These are phyloP conservation scores for Pyrochroa serraticornis DNA, from an alignment of 2,888 invertebrate genomes.

Conservation along the genomic window DNA sequence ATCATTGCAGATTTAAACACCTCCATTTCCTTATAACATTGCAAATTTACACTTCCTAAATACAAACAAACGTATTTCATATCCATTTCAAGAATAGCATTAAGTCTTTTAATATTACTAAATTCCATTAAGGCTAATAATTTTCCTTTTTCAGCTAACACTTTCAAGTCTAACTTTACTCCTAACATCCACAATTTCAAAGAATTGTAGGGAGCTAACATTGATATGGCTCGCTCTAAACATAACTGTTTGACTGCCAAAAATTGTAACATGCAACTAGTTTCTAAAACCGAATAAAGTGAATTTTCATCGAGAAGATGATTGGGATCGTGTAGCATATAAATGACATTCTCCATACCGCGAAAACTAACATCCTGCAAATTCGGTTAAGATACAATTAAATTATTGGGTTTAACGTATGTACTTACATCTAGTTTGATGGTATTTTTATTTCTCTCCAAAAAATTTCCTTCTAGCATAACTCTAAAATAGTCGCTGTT, in stretches of 20 bases:
- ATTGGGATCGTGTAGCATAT: slow-evolving; percentile 44
- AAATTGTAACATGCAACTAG: slow-evolving; percentile 57
- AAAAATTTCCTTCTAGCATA: slow-evolving; percentile 58
- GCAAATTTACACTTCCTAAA: slow-evolving; percentile 50
- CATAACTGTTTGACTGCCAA: slow-evolving; percentile 46
- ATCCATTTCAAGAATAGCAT: slow-evolving; percentile 45
- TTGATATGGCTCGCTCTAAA: slow-evolving; percentile 39
- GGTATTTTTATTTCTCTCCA: slow-evolving; percentile 49
- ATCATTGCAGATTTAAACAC: slow-evolving; percentile 53
- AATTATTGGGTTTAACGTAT: background rate
- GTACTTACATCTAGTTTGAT: slow-evolving; percentile 53
- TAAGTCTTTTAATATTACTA: slow-evolving; percentile 43
- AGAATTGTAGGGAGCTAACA: slow-evolving; percentile 45
- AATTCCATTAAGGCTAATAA: slow-evolving; percentile 51
- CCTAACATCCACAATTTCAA: slow-evolving; percentile 50
- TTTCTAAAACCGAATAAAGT: slow-evolving; percentile 50
- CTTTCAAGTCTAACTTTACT: slow-evolving; percentile 47
- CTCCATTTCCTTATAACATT: slow-evolving; percentile 47
- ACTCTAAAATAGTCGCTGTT: slow-evolving; percentile 59
- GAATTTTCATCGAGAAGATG: slow-evolving; percentile 46
- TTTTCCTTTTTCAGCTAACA: slow-evolving; percentile 51
- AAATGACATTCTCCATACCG: slow-evolving; percentile 44
- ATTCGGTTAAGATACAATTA: slow-evolving; percentile 12
- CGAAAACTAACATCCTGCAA: slow-evolving; percentile 55
- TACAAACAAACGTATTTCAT: slow-evolving; percentile 51